Evolutionary conservation across 2,888 invertebrate species (phyloP).

Genomic region (Brachylomia viminalis): DNA sequence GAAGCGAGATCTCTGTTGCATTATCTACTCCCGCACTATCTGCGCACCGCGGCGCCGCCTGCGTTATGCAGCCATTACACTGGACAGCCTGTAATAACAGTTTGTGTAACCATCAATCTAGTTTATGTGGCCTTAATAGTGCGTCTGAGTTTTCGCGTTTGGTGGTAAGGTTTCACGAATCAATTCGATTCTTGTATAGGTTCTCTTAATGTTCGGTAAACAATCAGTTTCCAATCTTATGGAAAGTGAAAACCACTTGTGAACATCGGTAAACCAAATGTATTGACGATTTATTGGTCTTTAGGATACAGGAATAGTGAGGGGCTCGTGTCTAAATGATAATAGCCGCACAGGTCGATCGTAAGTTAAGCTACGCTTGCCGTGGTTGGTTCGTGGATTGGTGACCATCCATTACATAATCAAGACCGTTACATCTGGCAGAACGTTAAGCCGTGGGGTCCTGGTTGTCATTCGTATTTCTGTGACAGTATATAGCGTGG

Average conservation of each 20-base stretch:
- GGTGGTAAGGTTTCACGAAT: constrained; percentile 27
- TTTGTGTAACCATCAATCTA: constrained; percentile 55
- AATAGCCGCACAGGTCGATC: no score
- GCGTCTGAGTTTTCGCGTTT: constrained; percentile 47
- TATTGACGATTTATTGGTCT: no score
- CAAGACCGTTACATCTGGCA: no score
- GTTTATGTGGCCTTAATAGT: constrained; percentile 54
- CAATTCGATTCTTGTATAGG: background rate
- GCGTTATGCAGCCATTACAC: constrained; percentile 51
- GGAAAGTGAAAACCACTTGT: background rate
- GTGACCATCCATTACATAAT: no score
- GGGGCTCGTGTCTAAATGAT: no score
- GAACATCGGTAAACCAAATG: background rate
- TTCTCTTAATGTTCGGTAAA: constrained; percentile 18
- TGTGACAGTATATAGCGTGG: no score
- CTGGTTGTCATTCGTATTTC: no score
- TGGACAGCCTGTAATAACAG: constrained; percentile 52
- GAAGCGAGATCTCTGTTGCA: constrained; percentile 13
- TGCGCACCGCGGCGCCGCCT: constrained; percentile 47
- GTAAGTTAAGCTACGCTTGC: no score
- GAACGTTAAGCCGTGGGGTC: no score
- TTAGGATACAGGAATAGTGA: no score
- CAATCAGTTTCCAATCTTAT: background rate
- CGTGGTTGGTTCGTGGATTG: no score
- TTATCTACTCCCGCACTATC: constrained; percentile 18